phyloP scores from a whole-genome alignment of 2,113 vertebrate species.

The Lethenteron camtschaticum region DNA sequence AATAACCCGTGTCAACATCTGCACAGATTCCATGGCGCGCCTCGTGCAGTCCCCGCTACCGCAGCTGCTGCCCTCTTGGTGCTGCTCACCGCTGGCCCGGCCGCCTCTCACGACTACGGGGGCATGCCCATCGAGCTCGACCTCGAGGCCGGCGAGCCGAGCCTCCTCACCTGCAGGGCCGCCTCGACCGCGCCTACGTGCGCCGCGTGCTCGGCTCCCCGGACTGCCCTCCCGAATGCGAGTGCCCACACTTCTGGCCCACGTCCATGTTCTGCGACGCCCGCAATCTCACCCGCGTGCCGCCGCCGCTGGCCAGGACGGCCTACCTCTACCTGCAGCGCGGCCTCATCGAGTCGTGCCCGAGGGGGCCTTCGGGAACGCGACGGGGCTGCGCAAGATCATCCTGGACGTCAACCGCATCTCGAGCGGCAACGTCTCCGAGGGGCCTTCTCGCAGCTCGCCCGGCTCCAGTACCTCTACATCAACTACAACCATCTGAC shows the following conservation, averaged over 20 bases:
- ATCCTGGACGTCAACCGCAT: slow-evolving; percentile 31
- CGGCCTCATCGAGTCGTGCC: slow-evolving; percentile 24
- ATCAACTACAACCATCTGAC: slow-evolving; percentile 27
- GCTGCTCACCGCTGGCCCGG: neutral
- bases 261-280: slow-evolving; percentile 30
- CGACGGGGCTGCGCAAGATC: slow-evolving; percentile 24
- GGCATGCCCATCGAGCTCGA: slow-evolving; percentile 31
- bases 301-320: slow-evolving; percentile 18
- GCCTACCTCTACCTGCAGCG: slow-evolving; percentile 31
- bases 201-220: slow-evolving; percentile 19
- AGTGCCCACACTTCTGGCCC: slow-evolving; percentile 36
- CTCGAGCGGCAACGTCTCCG: slow-evolving; percentile 15
- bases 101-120: slow-evolving; percentile 23
- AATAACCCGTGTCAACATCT: no score
- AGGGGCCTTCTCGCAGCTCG: slow-evolving; percentile 18
- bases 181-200: slow-evolving; percentile 20
- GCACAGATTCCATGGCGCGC: no score
- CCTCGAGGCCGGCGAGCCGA: slow-evolving; percentile 28
- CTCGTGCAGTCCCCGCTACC: no score
- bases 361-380: slow-evolving; percentile 17
- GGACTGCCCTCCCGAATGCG: slow-evolving; percentile 23
- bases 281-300: slow-evolving; percentile 16
- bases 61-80: no score
- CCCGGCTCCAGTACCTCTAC: slow-evolving; percentile 22
- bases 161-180: slow-evolving; percentile 26